Percentiles rank a stretch among this genome's conserved stretches.
phyloP scores from a whole-genome alignment of 2,797 vertebrate genomes.

The Mus caroli region DNA sequence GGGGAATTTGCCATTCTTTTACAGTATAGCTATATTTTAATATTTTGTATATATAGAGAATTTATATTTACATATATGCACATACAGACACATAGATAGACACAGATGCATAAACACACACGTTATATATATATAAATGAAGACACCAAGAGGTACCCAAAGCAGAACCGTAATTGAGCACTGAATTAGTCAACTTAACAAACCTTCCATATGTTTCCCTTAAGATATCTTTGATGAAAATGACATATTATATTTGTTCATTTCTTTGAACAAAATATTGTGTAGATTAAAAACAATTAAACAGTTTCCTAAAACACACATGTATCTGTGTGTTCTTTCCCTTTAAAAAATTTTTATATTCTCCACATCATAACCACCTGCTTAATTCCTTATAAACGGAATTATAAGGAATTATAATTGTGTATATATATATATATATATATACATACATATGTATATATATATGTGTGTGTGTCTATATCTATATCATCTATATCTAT shows the following conservation, averaged over 20 bases:
- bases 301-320: not conserved
- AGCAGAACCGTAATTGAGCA: not conserved
- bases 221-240: not conserved
- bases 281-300: not conserved
- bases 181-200: not conserved
- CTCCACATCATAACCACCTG: not conserved
- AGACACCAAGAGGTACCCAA: not conserved
- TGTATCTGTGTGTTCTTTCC: not conserved
- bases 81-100: not conserved
- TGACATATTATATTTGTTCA: not conserved
- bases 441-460: not conserved
- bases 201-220: not conserved
- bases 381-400: not conserved
- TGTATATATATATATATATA: no score
- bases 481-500: no score
- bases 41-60: not conserved
- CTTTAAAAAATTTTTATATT: not conserved
- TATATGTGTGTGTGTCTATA: no score
- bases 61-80: not conserved
- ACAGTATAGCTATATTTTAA: not conserved
- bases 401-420: no score
- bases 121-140: not conserved
- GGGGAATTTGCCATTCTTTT: not conserved
- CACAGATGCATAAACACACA: not conserved
- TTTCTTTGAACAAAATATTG: constrained; percentile 3